These are phyloP conservation scores for Rhinopithecus roxellana DNA, from an alignment of 2,113 vertebrate genomes.

Conservation along the genomic window DNA sequence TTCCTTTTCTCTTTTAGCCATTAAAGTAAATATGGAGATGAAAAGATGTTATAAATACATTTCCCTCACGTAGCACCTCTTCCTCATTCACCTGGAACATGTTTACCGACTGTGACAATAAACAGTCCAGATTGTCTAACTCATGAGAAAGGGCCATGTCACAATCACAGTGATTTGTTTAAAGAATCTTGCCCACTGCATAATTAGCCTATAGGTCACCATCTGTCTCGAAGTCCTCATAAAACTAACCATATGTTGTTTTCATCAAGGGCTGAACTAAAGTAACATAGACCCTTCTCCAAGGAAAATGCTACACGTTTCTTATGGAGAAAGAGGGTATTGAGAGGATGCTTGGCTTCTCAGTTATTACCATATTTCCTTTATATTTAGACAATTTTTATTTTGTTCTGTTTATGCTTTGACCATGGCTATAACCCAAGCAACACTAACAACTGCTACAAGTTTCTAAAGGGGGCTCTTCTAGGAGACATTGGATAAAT, in stretches of 20 bases:
- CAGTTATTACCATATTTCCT: background rate
- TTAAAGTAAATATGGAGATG: background rate
- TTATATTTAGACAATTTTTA: background rate
- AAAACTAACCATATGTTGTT: constrained; percentile 81
- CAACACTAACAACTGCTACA: background rate
- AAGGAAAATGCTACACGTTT: constrained; percentile 43
- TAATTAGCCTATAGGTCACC: constrained; percentile 81
- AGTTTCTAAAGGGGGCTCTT: background rate
- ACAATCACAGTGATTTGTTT: constrained; percentile 73
- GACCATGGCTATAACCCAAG: background rate
- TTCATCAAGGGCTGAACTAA: constrained; percentile 67
- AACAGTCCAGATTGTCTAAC: constrained; percentile 55
- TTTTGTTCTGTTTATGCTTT: background rate
- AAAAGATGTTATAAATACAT: background rate
- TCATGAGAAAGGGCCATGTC: constrained; percentile 65
- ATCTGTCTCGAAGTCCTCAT: constrained; percentile 80
- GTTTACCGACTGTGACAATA: constrained; percentile 32
- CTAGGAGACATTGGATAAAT: background rate
- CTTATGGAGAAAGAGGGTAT: background rate
- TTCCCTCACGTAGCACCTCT: background rate
- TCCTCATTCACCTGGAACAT: constrained; percentile 31
- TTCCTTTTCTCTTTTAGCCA: background rate
- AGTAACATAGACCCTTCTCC: constrained; percentile 55
- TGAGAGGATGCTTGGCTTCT: background rate
- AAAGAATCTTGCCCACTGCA: constrained; percentile 72